Evolutionary conservation across 35 echinoderm and acorn worm species (phyloP).

Genomic region (Apostichopus parvimensis): DNA sequence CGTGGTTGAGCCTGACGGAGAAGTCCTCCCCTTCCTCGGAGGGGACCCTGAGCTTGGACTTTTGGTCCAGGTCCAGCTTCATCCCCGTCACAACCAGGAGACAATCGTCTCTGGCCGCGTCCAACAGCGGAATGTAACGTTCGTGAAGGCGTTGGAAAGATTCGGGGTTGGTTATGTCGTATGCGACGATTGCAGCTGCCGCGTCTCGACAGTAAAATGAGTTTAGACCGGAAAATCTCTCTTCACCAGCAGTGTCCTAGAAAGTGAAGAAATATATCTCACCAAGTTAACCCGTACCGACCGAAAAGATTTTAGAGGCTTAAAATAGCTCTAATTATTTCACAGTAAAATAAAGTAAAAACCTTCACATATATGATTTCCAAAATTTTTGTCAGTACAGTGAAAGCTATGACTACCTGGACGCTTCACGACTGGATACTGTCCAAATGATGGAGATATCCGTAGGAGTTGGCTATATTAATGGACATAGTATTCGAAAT

Average conservation of each 20-base stretch:
- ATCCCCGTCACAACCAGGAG: constrained; percentile 76
- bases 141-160: constrained; percentile 83
- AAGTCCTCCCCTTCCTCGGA: constrained; percentile 71
- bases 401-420: no score
- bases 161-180: constrained; percentile 76
- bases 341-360: no score
- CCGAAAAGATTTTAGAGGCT: no score
- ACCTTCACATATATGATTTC: no score
- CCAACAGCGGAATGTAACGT: constrained; percentile 84
- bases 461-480: no score
- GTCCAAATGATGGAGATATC: no score
- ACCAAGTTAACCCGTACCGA: no score
- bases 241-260: constrained; percentile 96
- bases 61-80: constrained; percentile 71
- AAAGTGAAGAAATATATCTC: not conserved
- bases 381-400: no score
- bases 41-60: constrained; percentile 40
- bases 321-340: no score
- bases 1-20: constrained; percentile 65
- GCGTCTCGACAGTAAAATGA: constrained; percentile 98
- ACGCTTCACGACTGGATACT: no score
- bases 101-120: constrained; percentile 91
- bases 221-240: constrained; percentile 92
- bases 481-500: no score
- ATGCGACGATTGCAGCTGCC: constrained; percentile 92